These are phyloP conservation scores for Steinernema scapterisci DNA, from an alignment of 2,888 invertebrate genomes.

Conservation along the genomic window DNA sequence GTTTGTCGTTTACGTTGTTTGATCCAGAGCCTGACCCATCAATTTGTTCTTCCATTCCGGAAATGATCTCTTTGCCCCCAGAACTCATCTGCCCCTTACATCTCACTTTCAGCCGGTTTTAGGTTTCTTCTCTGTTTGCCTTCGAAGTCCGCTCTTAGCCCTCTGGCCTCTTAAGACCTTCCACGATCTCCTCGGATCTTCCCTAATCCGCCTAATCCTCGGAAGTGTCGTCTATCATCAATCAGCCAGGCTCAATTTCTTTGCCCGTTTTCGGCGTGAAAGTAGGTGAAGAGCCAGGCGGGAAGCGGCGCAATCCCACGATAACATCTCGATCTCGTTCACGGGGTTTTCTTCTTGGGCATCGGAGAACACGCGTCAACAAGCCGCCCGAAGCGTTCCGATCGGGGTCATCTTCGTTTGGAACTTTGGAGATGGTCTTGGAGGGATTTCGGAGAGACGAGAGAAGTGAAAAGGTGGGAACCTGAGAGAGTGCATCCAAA, in stretches of 20 bases:
- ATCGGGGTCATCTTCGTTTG: constrained; percentile 9
- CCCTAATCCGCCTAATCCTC: constrained; percentile 6
- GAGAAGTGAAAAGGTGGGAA: constrained; percentile 18
- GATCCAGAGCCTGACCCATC: too few species aligned
- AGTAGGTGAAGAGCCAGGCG: constrained; percentile 30
- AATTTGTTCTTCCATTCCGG: too few species aligned
- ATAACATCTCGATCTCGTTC: constrained; percentile 21
- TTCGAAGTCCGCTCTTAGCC: too few species aligned
- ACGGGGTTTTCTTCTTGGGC: constrained; percentile 17
- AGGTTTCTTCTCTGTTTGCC: too few species aligned
- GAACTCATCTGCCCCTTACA: too few species aligned
- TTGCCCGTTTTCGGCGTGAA: background rate
- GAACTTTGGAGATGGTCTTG: background rate
- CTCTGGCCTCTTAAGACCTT: too few species aligned
- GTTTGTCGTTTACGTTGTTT: too few species aligned
- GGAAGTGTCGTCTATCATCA: constrained; percentile 4
- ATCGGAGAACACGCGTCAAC: constrained; percentile 14
- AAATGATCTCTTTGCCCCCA: too few species aligned
- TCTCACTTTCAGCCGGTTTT: too few species aligned
- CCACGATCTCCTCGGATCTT: background rate
- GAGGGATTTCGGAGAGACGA: background rate
- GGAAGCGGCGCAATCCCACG: background rate
- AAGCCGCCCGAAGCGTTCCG: background rate
- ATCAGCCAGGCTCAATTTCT: constrained; percentile 10
- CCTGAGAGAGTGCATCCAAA: constrained; percentile 1